Percentiles rank a stretch among this genome's conserved stretches.
Evolutionary conservation across 2,113 vertebrate genomes (phyloP).

Genomic region (Axis porcinus): DNA sequence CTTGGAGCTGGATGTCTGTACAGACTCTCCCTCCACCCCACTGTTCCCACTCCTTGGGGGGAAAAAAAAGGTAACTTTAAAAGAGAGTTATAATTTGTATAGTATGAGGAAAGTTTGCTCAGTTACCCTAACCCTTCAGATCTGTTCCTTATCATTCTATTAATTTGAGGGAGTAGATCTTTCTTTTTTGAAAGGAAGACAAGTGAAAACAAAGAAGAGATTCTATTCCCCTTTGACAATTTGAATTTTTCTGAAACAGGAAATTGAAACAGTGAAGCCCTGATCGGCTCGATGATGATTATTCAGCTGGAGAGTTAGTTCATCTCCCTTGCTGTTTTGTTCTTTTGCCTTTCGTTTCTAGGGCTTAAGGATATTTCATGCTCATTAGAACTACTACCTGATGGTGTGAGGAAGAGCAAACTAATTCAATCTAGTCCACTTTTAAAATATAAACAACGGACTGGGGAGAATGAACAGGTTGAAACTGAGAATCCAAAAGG

Average conservation of each 20-base stretch:
- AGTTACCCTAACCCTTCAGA: background rate
- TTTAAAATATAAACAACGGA: background rate
- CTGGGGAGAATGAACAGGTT: background rate
- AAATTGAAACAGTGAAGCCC: background rate
- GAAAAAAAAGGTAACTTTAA: background rate
- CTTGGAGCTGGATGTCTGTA: background rate
- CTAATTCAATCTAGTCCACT: background rate
- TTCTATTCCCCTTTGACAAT: background rate
- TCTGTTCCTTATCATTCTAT: background rate
- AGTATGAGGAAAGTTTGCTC: background rate
- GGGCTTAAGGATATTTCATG: background rate
- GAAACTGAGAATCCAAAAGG: background rate
- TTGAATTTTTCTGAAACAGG: background rate
- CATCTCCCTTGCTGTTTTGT: background rate
- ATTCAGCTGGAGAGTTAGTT: background rate
- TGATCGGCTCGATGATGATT: background rate
- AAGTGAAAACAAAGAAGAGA: background rate
- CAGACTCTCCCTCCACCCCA: background rate
- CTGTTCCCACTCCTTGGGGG: background rate
- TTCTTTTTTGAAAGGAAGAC: conserved; percentile 21
- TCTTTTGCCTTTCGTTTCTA: conserved; percentile 7
- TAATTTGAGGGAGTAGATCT: conserved; percentile 17
- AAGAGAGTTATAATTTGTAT: background rate
- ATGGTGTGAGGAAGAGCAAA: background rate
- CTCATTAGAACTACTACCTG: background rate